Evolutionary conservation across 2,888 invertebrate genomes (phyloP).

Genomic region (Sinelater perroti): DNA sequence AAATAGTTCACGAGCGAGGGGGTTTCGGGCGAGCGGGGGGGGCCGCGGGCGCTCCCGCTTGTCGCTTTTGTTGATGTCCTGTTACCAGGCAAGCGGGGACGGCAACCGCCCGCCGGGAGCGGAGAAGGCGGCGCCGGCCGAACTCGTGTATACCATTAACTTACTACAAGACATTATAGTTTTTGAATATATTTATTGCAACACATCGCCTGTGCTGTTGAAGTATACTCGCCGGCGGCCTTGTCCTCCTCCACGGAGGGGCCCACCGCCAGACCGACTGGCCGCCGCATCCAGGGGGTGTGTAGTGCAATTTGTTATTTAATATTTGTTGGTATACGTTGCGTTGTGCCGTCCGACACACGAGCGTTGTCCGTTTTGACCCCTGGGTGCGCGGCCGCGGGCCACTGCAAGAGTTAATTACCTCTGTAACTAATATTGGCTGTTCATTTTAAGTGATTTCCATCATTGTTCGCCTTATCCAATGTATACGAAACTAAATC

Average conservation of each 20-base stretch:
- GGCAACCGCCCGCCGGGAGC: conserved; percentile 40
- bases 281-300: conserved; percentile 22
- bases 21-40: conserved; percentile 19
- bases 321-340: conserved; percentile 35
- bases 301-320: conserved; percentile 41
- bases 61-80: conserved; percentile 35
- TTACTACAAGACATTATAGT: conserved; percentile 44
- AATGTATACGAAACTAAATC: conserved; percentile 72
- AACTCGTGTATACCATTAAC: conserved; percentile 46
- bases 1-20: conserved; percentile 40
- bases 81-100: conserved; percentile 31
- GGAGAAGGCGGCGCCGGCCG: conserved; percentile 39
- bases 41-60: conserved; percentile 28
- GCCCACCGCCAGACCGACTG: conserved; percentile 20
- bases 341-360: conserved; percentile 16
- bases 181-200: conserved; percentile 46
- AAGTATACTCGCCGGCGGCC: conserved; percentile 39
- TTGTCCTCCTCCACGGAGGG: conserved; percentile 26
- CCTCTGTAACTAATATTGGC: conserved; percentile 62
- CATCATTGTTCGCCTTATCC: conserved; percentile 71
- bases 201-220: conserved; percentile 43
- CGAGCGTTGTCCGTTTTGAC: conserved; percentile 34
- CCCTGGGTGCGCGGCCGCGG: conserved; percentile 23
- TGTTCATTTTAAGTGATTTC: conserved; percentile 64
- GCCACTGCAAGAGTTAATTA: conserved; percentile 51